These are phyloP conservation scores for Pollenia angustigena DNA, from an alignment of 2,888 invertebrate genomes.

Conservation along the genomic window DNA sequence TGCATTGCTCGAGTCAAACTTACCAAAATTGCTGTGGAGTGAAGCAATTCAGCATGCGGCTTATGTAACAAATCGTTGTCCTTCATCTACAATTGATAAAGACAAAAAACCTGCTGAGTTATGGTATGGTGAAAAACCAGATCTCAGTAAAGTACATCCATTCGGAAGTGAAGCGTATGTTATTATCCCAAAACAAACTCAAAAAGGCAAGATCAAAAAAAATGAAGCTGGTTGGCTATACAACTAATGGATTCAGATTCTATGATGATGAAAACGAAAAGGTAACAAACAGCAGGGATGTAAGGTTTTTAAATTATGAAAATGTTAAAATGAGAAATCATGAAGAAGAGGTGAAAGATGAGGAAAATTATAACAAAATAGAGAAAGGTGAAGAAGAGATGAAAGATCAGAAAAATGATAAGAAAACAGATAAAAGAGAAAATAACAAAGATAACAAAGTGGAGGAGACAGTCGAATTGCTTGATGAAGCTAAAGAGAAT, in stretches of 20 bases:
- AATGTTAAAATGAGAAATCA: neutral
- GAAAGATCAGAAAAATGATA: neutral
- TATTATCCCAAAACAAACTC: slow-evolving; percentile 25
- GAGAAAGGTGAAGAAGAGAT: neutral
- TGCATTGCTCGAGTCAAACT: slow-evolving; percentile 17
- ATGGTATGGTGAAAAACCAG: slow-evolving; percentile 41
- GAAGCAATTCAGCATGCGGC: slow-evolving; percentile 32
- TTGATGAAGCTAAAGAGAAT: neutral
- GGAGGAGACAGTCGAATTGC: neutral
- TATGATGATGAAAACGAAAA: neutral
- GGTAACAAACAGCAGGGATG: neutral
- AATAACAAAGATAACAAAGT: neutral
- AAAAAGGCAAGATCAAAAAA: slow-evolving; percentile 25
- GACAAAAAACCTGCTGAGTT: slow-evolving; percentile 38
- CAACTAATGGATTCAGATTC: neutral
- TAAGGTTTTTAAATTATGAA: neutral
- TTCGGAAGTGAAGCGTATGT: slow-evolving; percentile 23
- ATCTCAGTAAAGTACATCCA: slow-evolving; percentile 29
- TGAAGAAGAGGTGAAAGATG: neutral
- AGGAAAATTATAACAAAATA: neutral
- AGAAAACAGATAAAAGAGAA: neutral
- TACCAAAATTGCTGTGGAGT: slow-evolving; percentile 37
- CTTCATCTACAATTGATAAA: slow-evolving; percentile 25
- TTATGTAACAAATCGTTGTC: slow-evolving; percentile 27
- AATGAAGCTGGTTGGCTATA: neutral